Percentiles rank a stretch among this genome's conserved stretches.
Conservation (phyloP, 2,113 vertebrate genomes). For the Cygnus atratus region DNA sequence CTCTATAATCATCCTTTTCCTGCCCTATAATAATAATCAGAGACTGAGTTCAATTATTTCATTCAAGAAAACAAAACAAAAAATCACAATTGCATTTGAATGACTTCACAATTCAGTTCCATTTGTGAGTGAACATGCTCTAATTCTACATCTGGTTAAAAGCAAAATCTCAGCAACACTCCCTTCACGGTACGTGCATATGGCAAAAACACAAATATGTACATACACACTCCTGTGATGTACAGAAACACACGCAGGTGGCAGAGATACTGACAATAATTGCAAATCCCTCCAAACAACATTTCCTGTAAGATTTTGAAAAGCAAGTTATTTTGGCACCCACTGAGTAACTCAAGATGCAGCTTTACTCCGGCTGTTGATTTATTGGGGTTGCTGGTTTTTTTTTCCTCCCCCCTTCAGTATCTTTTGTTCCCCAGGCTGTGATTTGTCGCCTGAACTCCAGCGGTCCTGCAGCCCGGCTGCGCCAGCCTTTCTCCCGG, state of each 20-base stretch:
- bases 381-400: neutral
- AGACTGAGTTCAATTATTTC: constrained; percentile 19
- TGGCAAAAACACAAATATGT: neutral
- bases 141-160: neutral
- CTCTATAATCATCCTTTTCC: constrained; percentile 12
- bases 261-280: neutral
- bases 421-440: neutral
- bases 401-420: fast-evolving
- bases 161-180: neutral
- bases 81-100: constrained; percentile 2
- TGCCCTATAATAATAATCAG: constrained; percentile 7
- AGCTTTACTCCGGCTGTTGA: neutral
- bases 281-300: neutral
- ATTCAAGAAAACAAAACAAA: neutral
- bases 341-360: neutral
- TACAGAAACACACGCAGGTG: neutral
- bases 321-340: neutral
- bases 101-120: constrained; percentile 29
- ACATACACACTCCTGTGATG: neutral
- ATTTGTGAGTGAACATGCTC: neutral
- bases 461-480: neutral
- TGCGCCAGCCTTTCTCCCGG: neutral
- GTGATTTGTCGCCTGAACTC: neutral
- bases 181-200: neutral
- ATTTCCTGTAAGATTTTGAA: neutral